Evolutionary conservation across 2,113 vertebrate genomes (phyloP).

Genomic region (Suncus etruscus): DNA sequence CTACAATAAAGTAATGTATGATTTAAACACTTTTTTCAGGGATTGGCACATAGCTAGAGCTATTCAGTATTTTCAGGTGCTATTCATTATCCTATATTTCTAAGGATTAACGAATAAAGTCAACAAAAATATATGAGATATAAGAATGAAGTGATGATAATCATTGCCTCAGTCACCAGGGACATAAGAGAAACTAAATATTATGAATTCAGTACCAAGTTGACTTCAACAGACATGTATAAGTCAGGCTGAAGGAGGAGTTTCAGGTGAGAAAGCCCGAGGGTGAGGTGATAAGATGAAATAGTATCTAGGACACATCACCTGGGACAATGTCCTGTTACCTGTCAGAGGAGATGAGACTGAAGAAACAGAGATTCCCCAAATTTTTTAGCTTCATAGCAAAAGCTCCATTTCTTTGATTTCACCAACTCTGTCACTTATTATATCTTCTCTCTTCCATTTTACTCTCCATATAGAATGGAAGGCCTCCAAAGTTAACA

Average conservation of each 20-base stretch:
- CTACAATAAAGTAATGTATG: constrained; percentile 1
- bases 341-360: too few species aligned
- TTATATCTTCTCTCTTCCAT: background rate
- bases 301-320: background rate
- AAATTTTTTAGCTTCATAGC: background rate
- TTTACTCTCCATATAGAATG: background rate
- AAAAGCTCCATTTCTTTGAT: background rate
- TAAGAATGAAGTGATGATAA: background rate
- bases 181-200: background rate
- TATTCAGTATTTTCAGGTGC: background rate
- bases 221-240: background rate
- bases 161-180: background rate
- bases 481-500: background rate
- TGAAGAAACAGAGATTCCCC: background rate
- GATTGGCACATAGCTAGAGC: background rate
- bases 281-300: background rate
- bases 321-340: too few species aligned
- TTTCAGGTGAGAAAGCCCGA: background rate
- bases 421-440: background rate
- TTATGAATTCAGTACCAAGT: constrained; percentile 1
- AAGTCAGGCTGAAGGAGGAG: background rate
- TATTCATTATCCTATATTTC: background rate
- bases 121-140: background rate
- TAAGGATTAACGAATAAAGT: constrained; percentile 28
- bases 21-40: background rate